Base-by-base conservation (phyloP, 2,888 invertebrate genomes). In the Agrilus cyanescens region DNA sequence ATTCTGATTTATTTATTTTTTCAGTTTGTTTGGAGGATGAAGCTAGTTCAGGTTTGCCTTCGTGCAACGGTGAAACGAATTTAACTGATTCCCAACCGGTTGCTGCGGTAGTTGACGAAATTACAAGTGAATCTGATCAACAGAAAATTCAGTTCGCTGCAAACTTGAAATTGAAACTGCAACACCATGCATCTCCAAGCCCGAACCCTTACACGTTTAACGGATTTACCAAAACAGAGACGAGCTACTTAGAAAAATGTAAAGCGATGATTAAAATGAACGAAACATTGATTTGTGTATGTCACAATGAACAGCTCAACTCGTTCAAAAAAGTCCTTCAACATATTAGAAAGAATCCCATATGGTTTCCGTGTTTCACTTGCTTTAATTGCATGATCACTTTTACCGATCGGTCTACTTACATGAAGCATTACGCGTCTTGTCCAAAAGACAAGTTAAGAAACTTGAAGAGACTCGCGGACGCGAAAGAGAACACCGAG, bases 311-410 rank as follows among this genome's bases (percentile, higher is more conserved):
- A 12, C 44, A 47, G 2, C 61, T 60, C 41, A 54, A 54, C 3
- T 58, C 59, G 7, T 38, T 58, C 29, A 63, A 62, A 46, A 56
- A 60, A 12, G 41, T 67, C 8, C 46, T 63, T 18, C 58, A 57
- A 2, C 67, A 67, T 53, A 51, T 67, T 29, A 52, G 64, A 20
- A 55, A 60, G 14, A 47, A 59, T n/a, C 53, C 60, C 14, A 57
- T 59, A 12, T 66, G 65, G 62, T 75, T 77, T 38, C 76, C 76
- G 1, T 73, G 75, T 51, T 76, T 74, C 51, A 76, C 77, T 0
- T 78, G 77, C 53, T 77, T 76, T 51, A 74, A 74, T 55, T 78
- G 77, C 54, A 74, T 76, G 45, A 65, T 76, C 20, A 75, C 76
- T 1, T 76, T 75, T 47, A 67, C 60, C 2, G 63, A 64, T 44